phyloP scores from a whole-genome alignment of 1,140 invertebrate genomes.

The Portunus trituberculatus region DNA sequence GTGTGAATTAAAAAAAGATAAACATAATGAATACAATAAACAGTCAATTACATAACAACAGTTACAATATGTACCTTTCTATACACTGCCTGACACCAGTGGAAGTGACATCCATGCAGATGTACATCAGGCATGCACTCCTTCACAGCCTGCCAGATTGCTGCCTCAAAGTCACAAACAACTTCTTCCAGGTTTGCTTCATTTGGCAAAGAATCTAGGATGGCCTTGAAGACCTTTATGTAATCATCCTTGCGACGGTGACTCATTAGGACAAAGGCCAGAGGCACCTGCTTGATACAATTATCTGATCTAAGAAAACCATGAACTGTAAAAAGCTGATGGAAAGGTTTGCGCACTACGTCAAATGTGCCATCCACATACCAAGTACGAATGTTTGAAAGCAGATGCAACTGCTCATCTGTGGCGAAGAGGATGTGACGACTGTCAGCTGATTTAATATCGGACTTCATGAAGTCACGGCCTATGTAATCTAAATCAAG shows the following conservation, averaged over 20 bases:
- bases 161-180: slow-evolving; percentile 30
- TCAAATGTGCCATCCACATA: slow-evolving; percentile 27
- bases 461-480: neutral
- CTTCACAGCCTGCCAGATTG: slow-evolving; percentile 16
- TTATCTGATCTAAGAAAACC: neutral
- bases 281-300: slow-evolving; percentile 32
- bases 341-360: neutral
- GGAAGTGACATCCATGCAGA: slow-evolving; percentile 25
- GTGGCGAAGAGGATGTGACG: slow-evolving; percentile 23
- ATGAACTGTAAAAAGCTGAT: slow-evolving; percentile 16
- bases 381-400: neutral
- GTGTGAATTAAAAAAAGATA: too few species aligned
- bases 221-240: neutral
- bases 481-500: too few species aligned
- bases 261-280: slow-evolving; percentile 36
- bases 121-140: neutral
- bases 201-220: neutral
- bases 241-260: neutral
- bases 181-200: neutral
- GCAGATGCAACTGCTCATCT: neutral
- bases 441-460: neutral
- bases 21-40: too few species aligned
- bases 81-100: slow-evolving; percentile 32
- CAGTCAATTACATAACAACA: neutral
- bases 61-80: slow-evolving; percentile 26